Evolutionary conservation across 2,888 invertebrate species (phyloP), one percentile per base, ranked within the genome.

Genomic region (Cephalotes varians): DNA sequence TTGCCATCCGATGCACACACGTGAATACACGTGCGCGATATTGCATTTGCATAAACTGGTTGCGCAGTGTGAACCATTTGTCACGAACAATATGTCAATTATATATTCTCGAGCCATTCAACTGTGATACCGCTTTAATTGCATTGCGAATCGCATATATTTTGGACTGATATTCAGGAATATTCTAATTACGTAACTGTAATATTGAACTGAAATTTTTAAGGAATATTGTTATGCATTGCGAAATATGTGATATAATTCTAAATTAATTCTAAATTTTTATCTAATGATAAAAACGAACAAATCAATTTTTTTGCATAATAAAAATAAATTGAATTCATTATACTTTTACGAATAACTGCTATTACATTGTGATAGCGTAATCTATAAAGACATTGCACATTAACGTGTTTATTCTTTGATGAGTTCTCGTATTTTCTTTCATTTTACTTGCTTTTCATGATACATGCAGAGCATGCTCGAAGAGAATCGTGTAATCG

Each of bases 401-500:
- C 21, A 34, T 28, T 51, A 28, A 34, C 5, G 25, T 25, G 21
- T 25, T n/a, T 74, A 18, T 12, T 18, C 25, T 12, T 49, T 51
- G 12, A 37, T 4, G 21, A 47, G 18, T 49, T 51, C 9, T 64
- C 47, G 15, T 47, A 1, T n/a, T 40, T 58, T 28, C 10, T 74
- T 62, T 34, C 34, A 21, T 34, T 34, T 60, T 40, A 10, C 18
- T 34, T 21, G 18, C 0, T 44, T 44, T 56, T 34, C 21, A 34
- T 12, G 34, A 25, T 71, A 15, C 67, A 69, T 18, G 69, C 40
- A 10, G 71, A 44, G 54, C 56, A 65, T 65, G 65, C n/a, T n/a
- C 37, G 10, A 21, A 44, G 83, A 81, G 73, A 85, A 74, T 80
- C 65, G 56, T 51, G 73, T 67, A 76, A 83, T 81, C 84, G 64